Conservation (phyloP, 2,888 invertebrate species). For the Papilio protenor region DNA sequence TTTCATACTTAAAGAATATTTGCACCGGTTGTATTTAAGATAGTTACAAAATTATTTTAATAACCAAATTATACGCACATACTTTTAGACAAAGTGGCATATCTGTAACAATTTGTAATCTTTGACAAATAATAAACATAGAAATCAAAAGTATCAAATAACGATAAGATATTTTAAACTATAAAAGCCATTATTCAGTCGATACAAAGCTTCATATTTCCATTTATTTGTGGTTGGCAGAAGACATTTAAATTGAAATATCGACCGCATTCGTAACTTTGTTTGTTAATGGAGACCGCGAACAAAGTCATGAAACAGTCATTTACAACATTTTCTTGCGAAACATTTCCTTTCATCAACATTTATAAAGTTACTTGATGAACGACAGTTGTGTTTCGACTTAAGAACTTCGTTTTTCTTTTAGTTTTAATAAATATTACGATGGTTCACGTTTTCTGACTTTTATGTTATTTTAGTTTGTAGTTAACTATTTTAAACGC, state of each 20-base stretch:
- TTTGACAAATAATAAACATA: background rate
- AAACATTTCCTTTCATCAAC: conserved; percentile 31
- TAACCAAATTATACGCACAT: background rate
- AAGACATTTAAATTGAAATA: conserved; percentile 38
- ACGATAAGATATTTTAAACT: background rate
- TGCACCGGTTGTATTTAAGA: too few relatives aligned
- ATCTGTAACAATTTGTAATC: background rate
- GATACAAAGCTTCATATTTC: conserved; percentile 17
- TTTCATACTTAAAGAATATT: background rate
- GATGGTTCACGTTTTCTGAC: background rate
- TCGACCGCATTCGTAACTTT: conserved; percentile 34
- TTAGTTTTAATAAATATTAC: conserved; percentile 13
- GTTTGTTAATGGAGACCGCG: conserved; percentile 33
- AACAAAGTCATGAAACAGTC: conserved; percentile 32
- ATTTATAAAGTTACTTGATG: conserved; percentile 34
- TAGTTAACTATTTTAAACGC: background rate
- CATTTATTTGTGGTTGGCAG: conserved; percentile 10
- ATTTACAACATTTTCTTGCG: conserved; percentile 35
- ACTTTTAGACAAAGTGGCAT: background rate
- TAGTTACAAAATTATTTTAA: background rate
- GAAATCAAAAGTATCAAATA: background rate
- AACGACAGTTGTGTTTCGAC: conserved; percentile 6
- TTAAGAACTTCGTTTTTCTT: conserved; percentile 7
- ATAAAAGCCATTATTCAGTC: background rate
- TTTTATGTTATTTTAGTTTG: background rate